Conservation (phyloP, 2,113 vertebrate species). For the Equus przewalskii region DNA sequence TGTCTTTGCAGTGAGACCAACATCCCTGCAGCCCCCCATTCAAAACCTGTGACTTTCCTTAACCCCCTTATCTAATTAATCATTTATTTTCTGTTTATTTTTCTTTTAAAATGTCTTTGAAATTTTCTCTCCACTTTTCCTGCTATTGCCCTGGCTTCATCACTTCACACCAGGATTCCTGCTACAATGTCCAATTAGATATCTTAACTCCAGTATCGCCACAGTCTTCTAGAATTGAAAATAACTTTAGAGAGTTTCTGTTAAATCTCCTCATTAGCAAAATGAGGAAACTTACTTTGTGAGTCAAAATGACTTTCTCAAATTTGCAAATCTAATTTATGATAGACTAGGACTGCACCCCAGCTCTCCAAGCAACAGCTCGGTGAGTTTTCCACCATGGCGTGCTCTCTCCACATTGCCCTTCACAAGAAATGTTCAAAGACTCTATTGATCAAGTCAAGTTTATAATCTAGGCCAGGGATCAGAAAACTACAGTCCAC, state of each 20-base stretch:
- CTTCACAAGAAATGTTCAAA: background rate
- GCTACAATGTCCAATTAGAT: background rate
- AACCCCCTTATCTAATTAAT: background rate
- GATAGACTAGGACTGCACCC: background rate
- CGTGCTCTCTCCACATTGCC: background rate
- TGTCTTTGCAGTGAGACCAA: background rate
- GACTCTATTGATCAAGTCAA: background rate
- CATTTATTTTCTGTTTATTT: background rate
- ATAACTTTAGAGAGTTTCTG: slow-evolving; percentile 8
- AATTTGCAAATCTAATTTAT: slow-evolving; percentile 37
- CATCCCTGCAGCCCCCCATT: background rate
- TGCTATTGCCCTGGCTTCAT: background rate
- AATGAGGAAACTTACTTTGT: slow-evolving; percentile 38
- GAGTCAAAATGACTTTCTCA: slow-evolving; percentile 31
- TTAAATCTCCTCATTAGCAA: slow-evolving; percentile 22
- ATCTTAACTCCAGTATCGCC: background rate
- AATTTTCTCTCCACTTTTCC: background rate
- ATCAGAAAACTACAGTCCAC: background rate
- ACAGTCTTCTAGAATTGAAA: slow-evolving; percentile 42
- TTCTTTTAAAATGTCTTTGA: slow-evolving; percentile 32
- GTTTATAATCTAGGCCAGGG: background rate
- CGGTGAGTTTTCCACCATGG: background rate
- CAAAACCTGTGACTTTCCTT: background rate
- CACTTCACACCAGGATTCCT: background rate
- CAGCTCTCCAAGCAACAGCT: background rate